A percentile compares a stretch with the other conserved stretches of the same genome.
Evolutionary conservation across 2,113 vertebrate genomes (phyloP).

Genomic region (Trogon surrucura): DNA sequence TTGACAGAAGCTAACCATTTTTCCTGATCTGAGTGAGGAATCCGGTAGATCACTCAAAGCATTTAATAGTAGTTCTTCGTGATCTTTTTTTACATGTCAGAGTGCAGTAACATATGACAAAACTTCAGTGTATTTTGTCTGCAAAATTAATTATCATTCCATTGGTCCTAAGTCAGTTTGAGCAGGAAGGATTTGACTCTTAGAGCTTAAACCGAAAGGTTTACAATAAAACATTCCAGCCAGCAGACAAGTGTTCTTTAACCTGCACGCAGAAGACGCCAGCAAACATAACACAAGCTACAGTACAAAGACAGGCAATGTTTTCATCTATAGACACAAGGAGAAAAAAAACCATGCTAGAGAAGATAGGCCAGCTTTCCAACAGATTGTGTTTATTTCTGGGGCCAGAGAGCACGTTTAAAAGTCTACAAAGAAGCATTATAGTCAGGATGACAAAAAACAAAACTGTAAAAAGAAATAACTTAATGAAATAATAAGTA

Average conservation of each 20-base stretch:
- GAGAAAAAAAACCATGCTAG: slow-evolving; percentile 69
- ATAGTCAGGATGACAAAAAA: background rate
- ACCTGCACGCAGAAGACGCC: slow-evolving; percentile 70
- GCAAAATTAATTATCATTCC: slow-evolving; percentile 73
- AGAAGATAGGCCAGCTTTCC: slow-evolving; percentile 71
- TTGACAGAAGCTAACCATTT: slow-evolving; percentile 62
- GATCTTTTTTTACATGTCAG: slow-evolving; percentile 54
- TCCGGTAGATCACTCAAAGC: slow-evolving; percentile 48
- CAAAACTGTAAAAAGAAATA: background rate
- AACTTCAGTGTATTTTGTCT: slow-evolving; percentile 71
- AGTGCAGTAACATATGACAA: slow-evolving; percentile 54
- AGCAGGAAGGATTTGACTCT: slow-evolving; percentile 63
- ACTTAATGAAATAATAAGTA: background rate
- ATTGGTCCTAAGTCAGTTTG: slow-evolving; percentile 50
- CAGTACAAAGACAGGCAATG: slow-evolving; percentile 75
- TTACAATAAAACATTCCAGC: slow-evolving; percentile 62
- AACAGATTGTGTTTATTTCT: slow-evolving; percentile 28
- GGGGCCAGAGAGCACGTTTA: slow-evolving; percentile 32
- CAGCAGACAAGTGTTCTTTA: slow-evolving; percentile 80
- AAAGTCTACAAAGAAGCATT: slow-evolving; percentile 63
- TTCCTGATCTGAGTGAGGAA: slow-evolving; percentile 43
- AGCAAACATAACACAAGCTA: slow-evolving; percentile 72
- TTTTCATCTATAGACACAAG: slow-evolving; percentile 74
- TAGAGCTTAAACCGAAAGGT: slow-evolving; percentile 54
- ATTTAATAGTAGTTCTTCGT: slow-evolving; percentile 59